phyloP scores from a whole-genome alignment of 2,113 vertebrate species.

The Potamarius usumacintae region DNA sequence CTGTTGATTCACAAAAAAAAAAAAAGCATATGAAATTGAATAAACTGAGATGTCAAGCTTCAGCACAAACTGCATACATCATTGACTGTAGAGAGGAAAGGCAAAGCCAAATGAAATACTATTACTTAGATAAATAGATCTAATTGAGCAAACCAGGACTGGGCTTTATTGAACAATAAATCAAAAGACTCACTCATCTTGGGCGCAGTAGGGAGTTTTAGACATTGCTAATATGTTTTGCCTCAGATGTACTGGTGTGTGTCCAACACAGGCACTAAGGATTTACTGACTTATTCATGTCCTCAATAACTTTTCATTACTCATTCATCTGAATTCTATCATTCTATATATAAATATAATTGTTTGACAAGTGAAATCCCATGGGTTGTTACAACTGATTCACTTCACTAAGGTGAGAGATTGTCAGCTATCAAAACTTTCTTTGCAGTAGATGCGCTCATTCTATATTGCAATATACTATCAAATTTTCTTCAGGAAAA shows the following conservation, averaged over 20 bases:
- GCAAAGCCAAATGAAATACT: slow-evolving; percentile 47
- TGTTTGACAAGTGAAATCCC: slow-evolving; percentile 3
- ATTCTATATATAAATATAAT: background rate
- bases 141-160: slow-evolving; percentile 60
- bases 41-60: slow-evolving; percentile 37
- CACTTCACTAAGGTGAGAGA: background rate
- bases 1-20: slow-evolving; percentile 43
- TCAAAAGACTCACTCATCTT: slow-evolving; percentile 39
- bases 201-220: slow-evolving; percentile 1
- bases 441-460: slow-evolving; percentile 1
- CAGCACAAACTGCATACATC: slow-evolving; percentile 41
- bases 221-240: slow-evolving; percentile 14
- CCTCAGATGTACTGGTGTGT: background rate
- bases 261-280: slow-evolving; percentile 15
- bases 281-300: slow-evolving; percentile 4
- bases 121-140: slow-evolving; percentile 57
- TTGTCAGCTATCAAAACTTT: slow-evolving; percentile 12
- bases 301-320: background rate
- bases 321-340: background rate
- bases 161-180: slow-evolving; percentile 58
- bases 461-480: slow-evolving; percentile 26
- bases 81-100: slow-evolving; percentile 33
- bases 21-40: slow-evolving; percentile 36
- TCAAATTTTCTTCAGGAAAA: slow-evolving; percentile 24
- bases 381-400: background rate